Evolutionary conservation across 2,888 invertebrate species (phyloP).

Genomic region (Lutraria lutraria): DNA sequence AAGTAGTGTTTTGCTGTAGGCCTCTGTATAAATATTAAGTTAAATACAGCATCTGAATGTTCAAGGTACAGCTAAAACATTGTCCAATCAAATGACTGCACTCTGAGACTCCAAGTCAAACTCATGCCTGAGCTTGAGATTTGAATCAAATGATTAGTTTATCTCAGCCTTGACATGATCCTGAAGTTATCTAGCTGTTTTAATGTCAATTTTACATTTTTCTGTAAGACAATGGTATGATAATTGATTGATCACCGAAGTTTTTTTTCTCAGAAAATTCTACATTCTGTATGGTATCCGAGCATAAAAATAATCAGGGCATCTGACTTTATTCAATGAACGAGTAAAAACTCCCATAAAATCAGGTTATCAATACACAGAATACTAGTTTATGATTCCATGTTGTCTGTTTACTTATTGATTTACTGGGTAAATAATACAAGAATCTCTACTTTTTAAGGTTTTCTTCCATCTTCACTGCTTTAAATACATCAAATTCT

Average conservation of each 20-base stretch:
- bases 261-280: constrained; percentile 5
- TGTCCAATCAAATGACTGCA: no score
- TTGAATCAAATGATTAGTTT: no score
- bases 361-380: neutral
- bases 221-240: constrained; percentile 12
- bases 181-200: no score
- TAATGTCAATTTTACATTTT: neutral
- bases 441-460: neutral
- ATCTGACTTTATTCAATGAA: constrained; percentile 4
- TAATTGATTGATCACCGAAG: constrained; percentile 1
- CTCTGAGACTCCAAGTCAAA: no score
- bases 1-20: no score
- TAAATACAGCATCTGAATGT: no score
- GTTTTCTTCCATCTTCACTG: neutral
- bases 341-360: neutral
- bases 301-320: neutral
- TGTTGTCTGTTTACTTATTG: constrained; percentile 15
- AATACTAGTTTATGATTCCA: constrained; percentile 7
- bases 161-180: neutral
- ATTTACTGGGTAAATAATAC: constrained; percentile 6
- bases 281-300: neutral
- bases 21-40: no score
- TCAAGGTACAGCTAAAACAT: no score
- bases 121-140: no score
- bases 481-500: no score